Conservation (phyloP, 2,888 invertebrate species). For the Uropetala carovei region DNA sequence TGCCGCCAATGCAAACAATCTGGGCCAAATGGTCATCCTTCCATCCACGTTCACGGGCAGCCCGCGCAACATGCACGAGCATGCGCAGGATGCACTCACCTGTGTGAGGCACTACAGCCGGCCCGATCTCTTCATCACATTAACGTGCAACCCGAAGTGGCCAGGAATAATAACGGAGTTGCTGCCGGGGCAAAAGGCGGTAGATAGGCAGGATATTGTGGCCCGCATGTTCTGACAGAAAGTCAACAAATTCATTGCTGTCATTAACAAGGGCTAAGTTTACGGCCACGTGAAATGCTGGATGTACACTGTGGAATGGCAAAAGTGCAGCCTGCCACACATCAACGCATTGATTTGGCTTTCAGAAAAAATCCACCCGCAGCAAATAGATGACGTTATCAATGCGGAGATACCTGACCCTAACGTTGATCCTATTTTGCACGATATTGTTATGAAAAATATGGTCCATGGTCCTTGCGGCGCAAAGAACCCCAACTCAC, state of each 20-base stretch:
- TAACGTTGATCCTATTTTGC: conserved; percentile 71
- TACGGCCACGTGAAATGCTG: conserved; percentile 54
- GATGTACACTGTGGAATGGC: conserved; percentile 70
- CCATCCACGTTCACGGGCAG: conserved; percentile 68
- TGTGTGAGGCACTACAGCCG: no score
- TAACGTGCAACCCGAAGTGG: no score
- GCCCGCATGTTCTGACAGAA: conserved; percentile 69
- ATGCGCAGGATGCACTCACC: no score
- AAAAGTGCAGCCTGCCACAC: conserved; percentile 71
- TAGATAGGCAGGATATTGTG: conserved; percentile 69
- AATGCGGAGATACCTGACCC: conserved; percentile 66
- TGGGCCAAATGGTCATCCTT: neutral
- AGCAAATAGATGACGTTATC: conserved; percentile 31
- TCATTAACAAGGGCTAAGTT: conserved; percentile 40
- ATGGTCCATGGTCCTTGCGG: conserved; percentile 68
- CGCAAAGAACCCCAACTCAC: conserved; percentile 68
- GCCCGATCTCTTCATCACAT: no score
- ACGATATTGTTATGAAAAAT: neutral
- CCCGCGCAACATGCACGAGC: no score
- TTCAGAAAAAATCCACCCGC: neutral
- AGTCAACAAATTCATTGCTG: conserved; percentile 55
- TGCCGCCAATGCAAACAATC: neutral
- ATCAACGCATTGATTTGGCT: conserved; percentile 67
- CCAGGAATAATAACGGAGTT: conserved; percentile 69
- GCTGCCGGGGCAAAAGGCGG: conserved; percentile 66